Percentiles rank a stretch among this genome's conserved stretches.
These are phyloP conservation scores for Caenorhabditis tropicalis DNA, from an alignment of 1,140 invertebrate species.

Conservation along the genomic window DNA sequence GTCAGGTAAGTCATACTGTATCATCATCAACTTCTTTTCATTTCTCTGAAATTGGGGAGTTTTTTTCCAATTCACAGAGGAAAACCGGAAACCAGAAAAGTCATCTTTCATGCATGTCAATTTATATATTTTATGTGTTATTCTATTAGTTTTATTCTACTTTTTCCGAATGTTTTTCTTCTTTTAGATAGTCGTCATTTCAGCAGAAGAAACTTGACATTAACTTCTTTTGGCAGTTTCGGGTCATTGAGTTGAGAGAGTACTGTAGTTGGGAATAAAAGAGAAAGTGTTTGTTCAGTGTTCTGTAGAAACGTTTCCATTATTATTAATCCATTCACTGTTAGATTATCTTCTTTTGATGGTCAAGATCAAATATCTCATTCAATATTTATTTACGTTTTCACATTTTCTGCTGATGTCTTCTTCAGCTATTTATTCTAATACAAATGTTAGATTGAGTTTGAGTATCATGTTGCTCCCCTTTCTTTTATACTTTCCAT, in stretches of 20 bases:
- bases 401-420: not conserved
- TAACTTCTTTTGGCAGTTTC: not conserved
- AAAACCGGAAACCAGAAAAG: constrained; percentile 27
- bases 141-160: not conserved
- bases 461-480: too few species aligned
- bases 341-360: not conserved
- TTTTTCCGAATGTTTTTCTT: not conserved
- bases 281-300: not conserved
- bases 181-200: not conserved
- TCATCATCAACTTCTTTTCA: not conserved
- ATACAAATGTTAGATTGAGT: too few species aligned
- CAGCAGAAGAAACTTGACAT: not conserved
- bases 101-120: constrained; percentile 5
- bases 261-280: not conserved
- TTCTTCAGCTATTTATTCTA: too few species aligned
- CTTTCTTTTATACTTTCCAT: too few species aligned
- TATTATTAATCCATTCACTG: not conserved
- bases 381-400: not conserved
- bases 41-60: constrained; percentile 38
- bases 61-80: too few species aligned
- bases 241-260: not conserved
- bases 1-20: constrained; percentile 39
- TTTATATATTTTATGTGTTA: constrained; percentile 5
- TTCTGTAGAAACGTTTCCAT: not conserved
- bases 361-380: not conserved